Base-by-base conservation (phyloP, 1,140 invertebrate species). In the Drosophila lowei region DNA sequence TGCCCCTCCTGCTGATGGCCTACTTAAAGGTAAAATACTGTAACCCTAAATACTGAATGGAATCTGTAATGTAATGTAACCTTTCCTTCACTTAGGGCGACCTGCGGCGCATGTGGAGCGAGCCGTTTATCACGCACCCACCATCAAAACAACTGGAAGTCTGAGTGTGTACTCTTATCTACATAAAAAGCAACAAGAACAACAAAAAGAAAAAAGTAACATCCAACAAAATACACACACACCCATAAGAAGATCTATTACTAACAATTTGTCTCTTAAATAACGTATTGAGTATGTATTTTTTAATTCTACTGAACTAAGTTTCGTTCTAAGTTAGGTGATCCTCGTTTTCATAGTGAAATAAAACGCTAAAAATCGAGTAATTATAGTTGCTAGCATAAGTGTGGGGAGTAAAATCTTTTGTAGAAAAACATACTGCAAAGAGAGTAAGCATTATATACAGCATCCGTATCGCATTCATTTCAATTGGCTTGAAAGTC, bases 71-170 rank as follows among this genome's bases (percentile, higher is more conserved):
- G 9, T 11, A 18, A 18, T 8, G 11, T 25, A n/a, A 7, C 4
- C 1, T 52, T 2, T 25, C 2, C 15, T 13, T 38, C 50, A 70
- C 66, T 9, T 91, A 98, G 97, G 98, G 98, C 77, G 98, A 99
- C 93, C 93, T 99, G 63, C 93, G 97, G 90, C 94, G 97, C 79
- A 99, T 99, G 98, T 99, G 98, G 98, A 97, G 97, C 90, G 98
- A 99, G 93, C 98, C 98, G 38, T 99, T 99, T 92, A 97, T 97
- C 92, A 93, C 95, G 77, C 95, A 96, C 81, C 94, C 93, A 90
- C 93, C 94, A 77, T 79, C 91, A 89, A 91, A 91, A 89, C 91
- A 91, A 90, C 71, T 91, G 79, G 91, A 91, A 91, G 91, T 91
- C 86, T 91, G 91, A 91, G 90, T 91, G 86, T 90, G 86, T 90